These are phyloP conservation scores for Acanthaster planci DNA, from an alignment of 35 echinoderm and acorn worm genomes.

Conservation along the genomic window DNA sequence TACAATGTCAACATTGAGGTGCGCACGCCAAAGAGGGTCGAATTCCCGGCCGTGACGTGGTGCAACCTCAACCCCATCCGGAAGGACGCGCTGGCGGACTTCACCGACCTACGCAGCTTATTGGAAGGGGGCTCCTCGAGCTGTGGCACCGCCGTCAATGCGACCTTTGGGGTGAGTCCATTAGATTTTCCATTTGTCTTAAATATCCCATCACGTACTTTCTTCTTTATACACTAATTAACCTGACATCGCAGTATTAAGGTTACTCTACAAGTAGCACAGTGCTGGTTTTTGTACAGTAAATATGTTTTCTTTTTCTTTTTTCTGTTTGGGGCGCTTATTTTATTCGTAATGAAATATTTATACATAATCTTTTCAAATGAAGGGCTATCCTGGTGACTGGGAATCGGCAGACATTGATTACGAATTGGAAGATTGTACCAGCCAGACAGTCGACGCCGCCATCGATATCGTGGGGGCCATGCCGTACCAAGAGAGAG, in stretches of 20 bases:
- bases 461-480: conserved; percentile 43
- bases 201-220: too few species aligned
- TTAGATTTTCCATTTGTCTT: too few species aligned
- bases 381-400: conserved; percentile 38
- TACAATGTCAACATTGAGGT: conserved; percentile 33
- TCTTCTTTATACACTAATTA: too few species aligned
- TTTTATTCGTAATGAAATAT: background rate
- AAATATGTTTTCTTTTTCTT: too few species aligned
- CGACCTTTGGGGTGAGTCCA: too few species aligned
- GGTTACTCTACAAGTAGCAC: too few species aligned
- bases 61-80: conserved; percentile 41
- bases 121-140: background rate
- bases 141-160: too few species aligned
- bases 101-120: background rate
- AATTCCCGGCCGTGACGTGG: conserved; percentile 41
- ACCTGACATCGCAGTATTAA: too few species aligned
- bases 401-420: conserved; percentile 25
- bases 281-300: too few species aligned
- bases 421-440: background rate
- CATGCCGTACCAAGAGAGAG: conserved; percentile 48
- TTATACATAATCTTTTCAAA: background rate
- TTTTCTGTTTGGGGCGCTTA: too few species aligned
- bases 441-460: background rate
- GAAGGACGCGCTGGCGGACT: background rate
- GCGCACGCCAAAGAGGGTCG: background rate